Percentiles rank a stretch among this genome's conserved stretches.
Conservation (phyloP, 2,888 invertebrate species). For the Meloe dianella region DNA sequence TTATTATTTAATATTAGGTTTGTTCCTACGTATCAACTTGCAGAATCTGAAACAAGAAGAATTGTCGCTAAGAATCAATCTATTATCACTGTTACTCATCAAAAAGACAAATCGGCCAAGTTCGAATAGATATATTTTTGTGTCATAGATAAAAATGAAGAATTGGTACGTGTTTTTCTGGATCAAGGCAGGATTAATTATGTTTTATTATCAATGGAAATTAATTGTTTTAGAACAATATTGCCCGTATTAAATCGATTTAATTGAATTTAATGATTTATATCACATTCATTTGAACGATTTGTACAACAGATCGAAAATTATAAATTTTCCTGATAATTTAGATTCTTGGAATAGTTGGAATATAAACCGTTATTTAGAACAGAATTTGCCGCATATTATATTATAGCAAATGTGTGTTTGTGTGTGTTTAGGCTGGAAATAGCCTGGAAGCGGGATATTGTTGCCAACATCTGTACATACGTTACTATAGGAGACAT, state of each 20-base stretch:
- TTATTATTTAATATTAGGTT: no score
- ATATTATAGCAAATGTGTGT: not conserved
- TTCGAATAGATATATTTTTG: no score
- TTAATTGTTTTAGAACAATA: not conserved
- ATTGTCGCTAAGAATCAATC: no score
- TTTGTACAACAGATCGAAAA: not conserved
- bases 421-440: no score
- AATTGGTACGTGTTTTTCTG: not conserved
- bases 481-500: not conserved
- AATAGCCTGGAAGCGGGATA: slow-evolving; percentile 3
- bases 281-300: not conserved
- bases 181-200: not conserved
- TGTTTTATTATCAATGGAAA: not conserved
- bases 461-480: slow-evolving; percentile 7
- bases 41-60: no score
- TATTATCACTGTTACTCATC: no score
- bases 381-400: not conserved
- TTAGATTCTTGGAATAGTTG: not conserved
- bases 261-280: slow-evolving; percentile 5
- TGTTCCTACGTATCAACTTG: no score
- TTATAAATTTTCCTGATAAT: not conserved
- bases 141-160: no score
- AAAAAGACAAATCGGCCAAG: no score
- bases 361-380: not conserved
- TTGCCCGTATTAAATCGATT: not conserved